Conservation (phyloP, 2,113 vertebrate species). For the Hippopotamus amphibius region DNA sequence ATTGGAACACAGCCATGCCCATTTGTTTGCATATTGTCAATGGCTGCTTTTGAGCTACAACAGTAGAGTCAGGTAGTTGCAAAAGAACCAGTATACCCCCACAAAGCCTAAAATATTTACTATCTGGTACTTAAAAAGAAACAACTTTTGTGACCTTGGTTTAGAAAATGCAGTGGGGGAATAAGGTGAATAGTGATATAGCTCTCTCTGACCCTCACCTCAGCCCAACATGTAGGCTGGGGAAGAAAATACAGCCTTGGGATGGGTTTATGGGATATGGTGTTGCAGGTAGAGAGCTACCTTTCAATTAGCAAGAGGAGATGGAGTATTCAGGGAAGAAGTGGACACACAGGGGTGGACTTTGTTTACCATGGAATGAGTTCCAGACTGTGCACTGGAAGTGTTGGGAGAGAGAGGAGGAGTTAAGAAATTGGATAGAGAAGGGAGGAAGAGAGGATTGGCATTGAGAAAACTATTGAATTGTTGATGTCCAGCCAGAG, state of each 20-base stretch:
- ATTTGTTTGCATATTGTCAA: background rate
- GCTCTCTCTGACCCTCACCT: background rate
- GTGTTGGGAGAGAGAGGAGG: background rate
- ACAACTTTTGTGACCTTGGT: background rate
- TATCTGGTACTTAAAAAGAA: background rate
- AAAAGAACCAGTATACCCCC: background rate
- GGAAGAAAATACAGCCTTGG: background rate
- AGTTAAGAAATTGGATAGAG: background rate
- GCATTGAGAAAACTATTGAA: background rate
- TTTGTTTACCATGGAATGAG: background rate
- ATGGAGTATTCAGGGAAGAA: background rate
- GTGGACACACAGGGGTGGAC: background rate
- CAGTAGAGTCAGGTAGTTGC: background rate
- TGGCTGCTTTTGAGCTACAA: background rate
- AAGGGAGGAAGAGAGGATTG: background rate
- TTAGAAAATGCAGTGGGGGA: background rate
- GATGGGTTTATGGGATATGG: background rate
- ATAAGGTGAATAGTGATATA: background rate
- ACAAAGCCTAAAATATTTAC: slow-evolving; percentile 16
- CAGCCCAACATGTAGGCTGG: background rate
- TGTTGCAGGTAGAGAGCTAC: background rate
- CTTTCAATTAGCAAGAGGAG: background rate
- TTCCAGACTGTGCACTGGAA: background rate
- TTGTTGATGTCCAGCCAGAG: background rate
- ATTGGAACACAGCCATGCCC: background rate